Evolutionary conservation across 2,888 invertebrate genomes (phyloP).

Genomic region (Cantharis rufa): DNA sequence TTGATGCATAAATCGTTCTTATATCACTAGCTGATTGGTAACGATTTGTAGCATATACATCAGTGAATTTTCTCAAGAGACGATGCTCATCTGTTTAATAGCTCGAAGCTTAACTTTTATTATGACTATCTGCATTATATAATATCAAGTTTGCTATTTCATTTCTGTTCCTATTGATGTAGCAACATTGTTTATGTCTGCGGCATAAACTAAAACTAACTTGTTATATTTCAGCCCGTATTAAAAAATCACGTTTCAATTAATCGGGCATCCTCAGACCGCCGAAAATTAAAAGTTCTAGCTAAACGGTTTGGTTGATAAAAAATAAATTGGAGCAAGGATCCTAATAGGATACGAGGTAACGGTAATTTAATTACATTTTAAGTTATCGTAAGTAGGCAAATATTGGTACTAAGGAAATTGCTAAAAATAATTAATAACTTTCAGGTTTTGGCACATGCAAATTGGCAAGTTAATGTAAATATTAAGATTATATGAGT

Average conservation of each 20-base stretch:
- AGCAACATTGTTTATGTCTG: background rate
- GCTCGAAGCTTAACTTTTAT: conserved; percentile 17
- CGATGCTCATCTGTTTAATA: conserved; percentile 29
- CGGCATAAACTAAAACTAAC: background rate
- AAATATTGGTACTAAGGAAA: background rate
- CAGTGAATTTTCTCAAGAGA: conserved; percentile 16
- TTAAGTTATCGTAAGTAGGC: background rate
- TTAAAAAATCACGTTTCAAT: background rate
- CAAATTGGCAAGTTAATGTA: background rate
- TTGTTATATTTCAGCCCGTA: background rate
- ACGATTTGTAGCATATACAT: conserved; percentile 19
- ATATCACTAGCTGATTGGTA: conserved; percentile 24
- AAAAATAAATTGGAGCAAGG: background rate
- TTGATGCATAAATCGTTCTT: conserved; percentile 26
- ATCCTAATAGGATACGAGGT: background rate
- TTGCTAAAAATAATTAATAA: background rate
- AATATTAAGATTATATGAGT: background rate
- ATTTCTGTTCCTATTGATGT: background rate
- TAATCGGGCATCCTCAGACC: background rate
- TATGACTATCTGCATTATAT: background rate
- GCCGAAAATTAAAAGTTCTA: background rate
- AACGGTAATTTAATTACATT: background rate
- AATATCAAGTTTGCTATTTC: too few species aligned
- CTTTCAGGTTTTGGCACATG: background rate
- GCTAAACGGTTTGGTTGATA: background rate